Percentiles rank a stretch among this genome's conserved stretches.
Conservation (phyloP, 2,888 invertebrate genomes). For the Brachyopa scutellaris region DNA sequence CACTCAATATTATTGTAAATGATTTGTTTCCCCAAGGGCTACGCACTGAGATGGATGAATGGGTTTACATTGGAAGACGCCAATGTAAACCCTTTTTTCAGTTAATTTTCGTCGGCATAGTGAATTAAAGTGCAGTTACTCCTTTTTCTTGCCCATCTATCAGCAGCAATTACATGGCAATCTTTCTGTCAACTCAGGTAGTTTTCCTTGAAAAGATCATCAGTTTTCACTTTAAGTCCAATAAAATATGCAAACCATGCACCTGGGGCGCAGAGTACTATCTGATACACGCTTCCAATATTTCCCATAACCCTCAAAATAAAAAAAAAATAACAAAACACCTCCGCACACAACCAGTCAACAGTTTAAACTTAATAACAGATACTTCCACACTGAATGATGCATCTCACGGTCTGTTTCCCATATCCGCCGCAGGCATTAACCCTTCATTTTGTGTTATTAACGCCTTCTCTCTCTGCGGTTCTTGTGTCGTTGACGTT, state of each 20-base stretch:
- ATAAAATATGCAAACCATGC: slow-evolving; percentile 62
- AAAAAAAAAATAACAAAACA: no score
- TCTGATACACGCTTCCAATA: slow-evolving; percentile 40
- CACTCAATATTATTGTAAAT: no score
- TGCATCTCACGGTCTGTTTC: slow-evolving; percentile 52
- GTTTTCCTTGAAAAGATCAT: slow-evolving; percentile 49
- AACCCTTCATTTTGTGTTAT: slow-evolving; percentile 48
- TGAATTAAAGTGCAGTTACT: slow-evolving; percentile 7
- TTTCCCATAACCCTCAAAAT: slow-evolving; percentile 22
- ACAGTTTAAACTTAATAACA: slow-evolving; percentile 64
- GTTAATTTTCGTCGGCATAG: neutral
- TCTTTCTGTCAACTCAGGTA: slow-evolving; percentile 59
- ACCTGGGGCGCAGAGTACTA: slow-evolving; percentile 7
- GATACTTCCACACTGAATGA: slow-evolving; percentile 27
- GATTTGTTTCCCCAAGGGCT: no score
- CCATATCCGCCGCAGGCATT: slow-evolving; percentile 61
- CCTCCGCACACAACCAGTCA: slow-evolving; percentile 31
- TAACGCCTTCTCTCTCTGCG: slow-evolving; percentile 52
- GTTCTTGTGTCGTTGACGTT: neutral
- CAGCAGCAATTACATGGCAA: slow-evolving; percentile 42
- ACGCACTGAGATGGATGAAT: no score
- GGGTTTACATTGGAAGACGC: no score
- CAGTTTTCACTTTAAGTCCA: slow-evolving; percentile 39
- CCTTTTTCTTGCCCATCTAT: slow-evolving; percentile 4
- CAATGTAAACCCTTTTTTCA: neutral